Base-by-base conservation (phyloP, 2,797 vertebrate genomes). In the Macropus fuliginosus region DNA sequence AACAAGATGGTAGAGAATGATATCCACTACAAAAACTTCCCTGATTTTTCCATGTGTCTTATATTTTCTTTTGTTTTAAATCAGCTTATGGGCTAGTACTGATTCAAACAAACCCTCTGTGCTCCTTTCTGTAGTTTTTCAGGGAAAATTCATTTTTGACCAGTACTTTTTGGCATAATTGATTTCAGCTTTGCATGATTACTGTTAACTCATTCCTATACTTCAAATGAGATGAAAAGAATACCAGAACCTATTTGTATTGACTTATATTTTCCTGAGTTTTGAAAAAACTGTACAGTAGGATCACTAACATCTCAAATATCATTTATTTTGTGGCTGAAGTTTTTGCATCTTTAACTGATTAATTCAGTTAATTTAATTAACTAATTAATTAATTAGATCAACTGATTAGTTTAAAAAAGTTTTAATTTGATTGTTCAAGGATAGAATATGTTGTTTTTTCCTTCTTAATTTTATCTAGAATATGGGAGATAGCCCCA, bases 261-360 rank as follows among this genome's bases (percentile, higher is more conserved):
- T 74, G 34, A 74, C 6, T 40, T 87, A 9, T 91, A 28, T 55
- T 91, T 94, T 59, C 31, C 87, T 93, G 34, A 66, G 8, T 59
- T 89, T 93, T 95, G 91, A 52, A 95, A 55, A 66, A 81, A 46
- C 74, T 14, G 5, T 74, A 74, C 46, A 87, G 46, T 87, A 87
- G 40, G 40, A 46, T 50, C 74, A 87, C 74, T 87, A 50, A 50
- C 3, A 87, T 87, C 40, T 87, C 24, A 27, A 46, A 27, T 87
- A 2, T 46, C 9, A 50, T 87, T 87, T 87, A 50, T 50, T 46
- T 87, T 87, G 31, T 11, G 50, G 40, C 40, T 81, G 29, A 40
- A 40, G 40, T 81, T 62, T 46, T 81, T 81, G n/a, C 10, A 46
- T 81, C 16, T 81, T 87, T 87, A 87, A 87, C 74, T 46, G 40